A percentile compares a stretch with the other conserved stretches of the same genome.
These are phyloP conservation scores for Erpetoichthys calabaricus DNA, from an alignment of 2,797 vertebrate genomes.

Conservation along the genomic window DNA sequence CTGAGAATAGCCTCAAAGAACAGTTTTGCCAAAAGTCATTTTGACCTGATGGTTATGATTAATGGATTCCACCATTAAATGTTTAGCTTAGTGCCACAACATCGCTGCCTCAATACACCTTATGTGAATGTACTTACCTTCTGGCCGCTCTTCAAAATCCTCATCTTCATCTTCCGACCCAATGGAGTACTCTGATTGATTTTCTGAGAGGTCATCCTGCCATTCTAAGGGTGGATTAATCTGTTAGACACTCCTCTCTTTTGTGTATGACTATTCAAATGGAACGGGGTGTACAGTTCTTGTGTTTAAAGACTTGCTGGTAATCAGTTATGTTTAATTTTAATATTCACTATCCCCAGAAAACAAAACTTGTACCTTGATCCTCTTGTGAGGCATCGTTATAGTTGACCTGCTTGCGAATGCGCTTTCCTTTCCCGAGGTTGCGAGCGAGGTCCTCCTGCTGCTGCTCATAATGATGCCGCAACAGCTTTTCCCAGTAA, in stretches of 20 bases:
- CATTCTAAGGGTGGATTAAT: conserved; percentile 61
- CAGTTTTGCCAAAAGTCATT: no score
- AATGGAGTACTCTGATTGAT: conserved; percentile 95
- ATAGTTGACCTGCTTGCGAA: conserved; percentile 98
- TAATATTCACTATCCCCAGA: not conserved
- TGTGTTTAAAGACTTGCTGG: no score
- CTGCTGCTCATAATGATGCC: conserved; percentile 96
- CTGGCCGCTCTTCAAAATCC: conserved; percentile 92
- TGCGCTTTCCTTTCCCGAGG: conserved; percentile 90
- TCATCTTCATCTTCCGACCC: conserved; percentile 97
- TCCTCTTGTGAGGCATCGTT: conserved; percentile 94
- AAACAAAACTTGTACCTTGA: conserved; percentile 59
- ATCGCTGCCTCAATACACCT: no score
- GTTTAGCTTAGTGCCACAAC: no score
- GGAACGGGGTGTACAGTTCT: no score
- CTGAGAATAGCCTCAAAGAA: no score
- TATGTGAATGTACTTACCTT: conserved; percentile 45
- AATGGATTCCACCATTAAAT: no score
- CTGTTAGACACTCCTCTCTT: not conserved
- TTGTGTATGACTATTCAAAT: no score
- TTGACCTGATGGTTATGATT: no score
- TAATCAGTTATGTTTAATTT: no score
- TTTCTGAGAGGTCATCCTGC: conserved; percentile 95
- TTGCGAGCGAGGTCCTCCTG: conserved; percentile 92
- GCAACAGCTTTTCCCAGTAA: conserved; percentile 94